Base-by-base conservation (phyloP, 1,140 invertebrate genomes). In the Diabrotica virgifera region DNA sequence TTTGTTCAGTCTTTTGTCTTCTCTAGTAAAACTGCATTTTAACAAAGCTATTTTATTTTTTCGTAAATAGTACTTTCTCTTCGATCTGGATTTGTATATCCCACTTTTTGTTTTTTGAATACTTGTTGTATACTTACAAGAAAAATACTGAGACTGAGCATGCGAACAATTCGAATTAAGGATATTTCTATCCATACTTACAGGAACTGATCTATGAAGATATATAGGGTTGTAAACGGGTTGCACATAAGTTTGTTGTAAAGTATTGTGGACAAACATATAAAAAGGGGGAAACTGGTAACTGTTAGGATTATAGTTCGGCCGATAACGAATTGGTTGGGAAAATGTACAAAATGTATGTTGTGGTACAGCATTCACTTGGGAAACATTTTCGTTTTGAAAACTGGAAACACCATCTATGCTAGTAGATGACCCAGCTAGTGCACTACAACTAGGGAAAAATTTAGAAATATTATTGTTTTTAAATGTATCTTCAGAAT, bases 251-350 rank as follows among this genome's bases (percentile, higher is more conserved):
- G 36, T 62, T 59, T 58, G 54, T 57, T 40, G 54, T 13, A 52
- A 50, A 38, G 46, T 36, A 66, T 58, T 59, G 53, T 60, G 40
- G 38, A 64, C 59, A 56, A 66, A 37, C 50, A 38, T 59, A 53
- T 53, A 54, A 40, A 62, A 54, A n/a, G 60, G 37, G n/a, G 60
- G 60, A 38, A 54, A 53, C 11, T 62, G 60, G 52, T 62, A 62
- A 54, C 36, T 54, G n/a, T 7, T 62, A 13, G 60, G 51, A 10
- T 9, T 36, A 35, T 54, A 54, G 24, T n/a, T 60, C 52, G 13
- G 59, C 46, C 46, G 37, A 52, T 60, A 60, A 24, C 59, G n/a
- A 14, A 38, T 11, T n/a, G 59, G 10, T 55, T 24, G 52, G 14
- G 52, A 24, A 46, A 10, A 24, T 24, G 24, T 24, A 24, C 24